Percentiles rank a stretch among this genome's conserved stretches.
Conservation (phyloP, 2,113 vertebrate genomes). For the Ranitomeya variabilis region DNA sequence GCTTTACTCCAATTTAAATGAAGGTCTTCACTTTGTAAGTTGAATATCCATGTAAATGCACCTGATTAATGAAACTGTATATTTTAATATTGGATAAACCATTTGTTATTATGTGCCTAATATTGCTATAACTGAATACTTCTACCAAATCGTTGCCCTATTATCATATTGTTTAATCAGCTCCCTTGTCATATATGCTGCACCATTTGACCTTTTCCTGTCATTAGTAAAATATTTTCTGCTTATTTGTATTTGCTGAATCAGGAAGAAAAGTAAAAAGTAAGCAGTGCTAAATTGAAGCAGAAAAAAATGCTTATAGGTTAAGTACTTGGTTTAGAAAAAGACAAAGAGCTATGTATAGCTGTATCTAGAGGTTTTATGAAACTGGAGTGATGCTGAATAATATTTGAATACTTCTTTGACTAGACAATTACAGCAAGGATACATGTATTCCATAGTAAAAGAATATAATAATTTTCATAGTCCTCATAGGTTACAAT, state of each 20-base stretch:
- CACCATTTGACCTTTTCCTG: slow-evolving; percentile 41
- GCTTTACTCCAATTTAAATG: too few relatives aligned
- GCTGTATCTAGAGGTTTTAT: not conserved
- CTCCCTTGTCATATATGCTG: slow-evolving; percentile 43
- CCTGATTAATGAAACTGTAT: not conserved
- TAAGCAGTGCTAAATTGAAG: slow-evolving; percentile 8
- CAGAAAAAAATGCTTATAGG: slow-evolving; percentile 2
- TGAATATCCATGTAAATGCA: not conserved
- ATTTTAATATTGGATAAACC: not conserved
- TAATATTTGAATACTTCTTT: not conserved
- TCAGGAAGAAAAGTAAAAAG: slow-evolving; percentile 31
- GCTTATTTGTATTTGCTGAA: slow-evolving; percentile 48
- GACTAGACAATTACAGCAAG: not conserved
- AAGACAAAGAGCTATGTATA: not conserved
- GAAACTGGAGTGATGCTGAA: not conserved
- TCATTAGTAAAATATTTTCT: slow-evolving; percentile 42
- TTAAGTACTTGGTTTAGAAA: not conserved
- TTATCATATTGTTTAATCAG: slow-evolving; percentile 47
- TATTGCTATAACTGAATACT: not conserved
- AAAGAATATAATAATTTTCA: not conserved
- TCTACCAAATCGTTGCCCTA: slow-evolving; percentile 10
- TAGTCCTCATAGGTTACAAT: not conserved
- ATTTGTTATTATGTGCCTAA: not conserved
- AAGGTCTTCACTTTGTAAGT: not conserved
- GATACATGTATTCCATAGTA: too few relatives aligned